phyloP scores from a whole-genome alignment of 2,113 vertebrate species.

The Malurus elegans region DNA sequence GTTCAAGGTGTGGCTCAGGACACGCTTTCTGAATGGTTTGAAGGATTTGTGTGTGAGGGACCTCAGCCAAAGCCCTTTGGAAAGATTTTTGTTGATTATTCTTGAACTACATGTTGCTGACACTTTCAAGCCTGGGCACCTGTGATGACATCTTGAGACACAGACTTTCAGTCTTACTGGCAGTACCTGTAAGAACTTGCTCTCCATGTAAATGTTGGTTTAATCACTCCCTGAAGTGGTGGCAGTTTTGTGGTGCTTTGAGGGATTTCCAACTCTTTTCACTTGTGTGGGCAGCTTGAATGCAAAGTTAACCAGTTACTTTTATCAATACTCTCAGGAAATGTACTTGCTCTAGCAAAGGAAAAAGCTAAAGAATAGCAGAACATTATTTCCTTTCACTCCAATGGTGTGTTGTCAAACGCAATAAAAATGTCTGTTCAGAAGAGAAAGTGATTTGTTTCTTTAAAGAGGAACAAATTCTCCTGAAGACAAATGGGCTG shows the following conservation, averaged over 20 bases:
- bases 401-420: neutral
- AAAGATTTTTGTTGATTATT: neutral
- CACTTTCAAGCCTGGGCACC: neutral
- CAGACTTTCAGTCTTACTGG: neutral
- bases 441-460: neutral
- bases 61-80: neutral
- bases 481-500: neutral
- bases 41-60: neutral
- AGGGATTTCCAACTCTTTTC: neutral
- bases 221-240: neutral
- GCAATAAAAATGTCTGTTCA: constrained; percentile 9
- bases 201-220: neutral
- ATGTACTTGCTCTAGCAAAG: neutral
- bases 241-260: neutral
- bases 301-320: neutral
- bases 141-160: neutral
- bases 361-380: neutral
- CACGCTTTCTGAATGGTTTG: neutral
- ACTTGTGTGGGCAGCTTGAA: neutral
- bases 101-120: neutral
- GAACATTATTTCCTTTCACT: neutral
- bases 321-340: neutral
- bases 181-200: neutral
- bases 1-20: neutral
- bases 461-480: neutral